phyloP scores from a whole-genome alignment of 2,113 vertebrate species.

The Ochotona princeps region DNA sequence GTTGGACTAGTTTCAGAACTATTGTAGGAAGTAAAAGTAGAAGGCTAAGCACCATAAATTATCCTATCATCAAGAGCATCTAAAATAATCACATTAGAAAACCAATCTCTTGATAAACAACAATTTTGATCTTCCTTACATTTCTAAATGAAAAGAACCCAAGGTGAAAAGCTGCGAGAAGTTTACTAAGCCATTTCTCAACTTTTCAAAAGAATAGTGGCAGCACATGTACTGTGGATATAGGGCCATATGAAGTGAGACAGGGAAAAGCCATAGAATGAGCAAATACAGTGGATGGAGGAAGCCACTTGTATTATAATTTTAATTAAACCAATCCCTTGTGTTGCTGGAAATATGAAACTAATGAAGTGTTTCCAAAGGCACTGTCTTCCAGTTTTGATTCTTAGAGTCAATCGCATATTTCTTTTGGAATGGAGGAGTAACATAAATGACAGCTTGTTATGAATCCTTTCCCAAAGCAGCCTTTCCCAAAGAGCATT shows the following conservation, averaged over 20 bases:
- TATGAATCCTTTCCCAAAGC: slow-evolving; percentile 18
- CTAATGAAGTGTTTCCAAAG: background rate
- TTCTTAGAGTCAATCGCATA: background rate
- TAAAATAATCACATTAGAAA: background rate
- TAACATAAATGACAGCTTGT: slow-evolving; percentile 13
- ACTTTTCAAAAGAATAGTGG: background rate
- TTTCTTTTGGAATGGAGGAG: slow-evolving; percentile 1
- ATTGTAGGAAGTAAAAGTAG: background rate
- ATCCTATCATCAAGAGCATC: background rate
- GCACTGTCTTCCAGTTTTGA: background rate
- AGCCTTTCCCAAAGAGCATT: background rate
- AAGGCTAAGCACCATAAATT: background rate
- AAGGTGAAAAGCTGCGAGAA: background rate
- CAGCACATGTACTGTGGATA: background rate
- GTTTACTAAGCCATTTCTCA: background rate
- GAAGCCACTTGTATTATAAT: background rate
- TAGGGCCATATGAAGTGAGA: background rate
- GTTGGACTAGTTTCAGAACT: background rate
- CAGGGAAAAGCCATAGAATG: background rate
- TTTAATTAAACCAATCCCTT: background rate
- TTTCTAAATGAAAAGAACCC: background rate
- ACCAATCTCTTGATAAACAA: background rate
- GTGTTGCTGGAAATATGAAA: background rate
- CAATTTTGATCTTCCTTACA: background rate
- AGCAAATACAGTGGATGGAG: background rate